A percentile compares a stretch with the other conserved stretches of the same genome.
These are phyloP conservation scores for Dicrostonyx torquatus DNA, from an alignment of 2,797 vertebrate genomes.

Conservation along the genomic window DNA sequence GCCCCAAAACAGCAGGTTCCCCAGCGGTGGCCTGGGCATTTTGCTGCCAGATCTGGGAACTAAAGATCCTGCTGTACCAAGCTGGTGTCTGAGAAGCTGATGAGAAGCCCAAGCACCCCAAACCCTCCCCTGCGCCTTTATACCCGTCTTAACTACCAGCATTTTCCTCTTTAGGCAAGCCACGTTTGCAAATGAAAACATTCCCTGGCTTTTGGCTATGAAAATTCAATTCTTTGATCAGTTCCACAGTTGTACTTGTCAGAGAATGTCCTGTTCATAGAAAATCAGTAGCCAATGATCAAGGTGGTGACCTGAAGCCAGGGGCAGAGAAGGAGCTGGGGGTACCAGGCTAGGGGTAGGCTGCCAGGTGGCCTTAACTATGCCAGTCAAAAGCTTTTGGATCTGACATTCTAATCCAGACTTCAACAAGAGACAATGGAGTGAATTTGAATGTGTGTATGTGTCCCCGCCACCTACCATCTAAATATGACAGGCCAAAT, in stretches of 20 bases:
- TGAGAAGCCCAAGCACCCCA: not conserved
- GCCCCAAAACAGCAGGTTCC: not conserved
- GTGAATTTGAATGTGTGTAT: conserved; percentile 52
- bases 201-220: not conserved
- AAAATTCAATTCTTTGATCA: not conserved
- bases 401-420: not conserved
- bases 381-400: not conserved
- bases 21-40: not conserved
- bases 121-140: not conserved
- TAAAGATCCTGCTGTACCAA: not conserved
- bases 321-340: not conserved
- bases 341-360: not conserved
- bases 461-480: conserved; percentile 66
- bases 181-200: not conserved
- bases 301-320: not conserved
- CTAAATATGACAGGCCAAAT: conserved; percentile 67
- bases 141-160: not conserved
- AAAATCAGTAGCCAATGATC: not conserved
- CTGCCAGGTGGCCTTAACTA: not conserved
- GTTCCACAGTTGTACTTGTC: conserved; percentile 1
- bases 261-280: not conserved
- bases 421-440: conserved; percentile 47
- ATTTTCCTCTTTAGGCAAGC: not conserved
- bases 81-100: not conserved
- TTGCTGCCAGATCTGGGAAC: not conserved